Conservation (phyloP, 1,140 invertebrate species). For the Lordiphosa clarofinis region DNA sequence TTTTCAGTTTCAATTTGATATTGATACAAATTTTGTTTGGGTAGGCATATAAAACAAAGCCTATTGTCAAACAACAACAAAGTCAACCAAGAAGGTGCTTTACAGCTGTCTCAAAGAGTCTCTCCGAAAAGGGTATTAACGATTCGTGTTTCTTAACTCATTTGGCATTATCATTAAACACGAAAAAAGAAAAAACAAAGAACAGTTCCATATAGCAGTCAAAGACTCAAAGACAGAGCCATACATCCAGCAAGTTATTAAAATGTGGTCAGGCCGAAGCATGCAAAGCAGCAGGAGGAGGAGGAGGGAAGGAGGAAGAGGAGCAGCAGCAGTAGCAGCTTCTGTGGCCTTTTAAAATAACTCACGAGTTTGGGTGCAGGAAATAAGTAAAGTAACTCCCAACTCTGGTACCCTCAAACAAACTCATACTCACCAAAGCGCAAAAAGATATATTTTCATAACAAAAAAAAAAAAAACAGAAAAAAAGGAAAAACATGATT, state of each 20-base stretch:
- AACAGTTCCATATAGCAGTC: too few relatives aligned
- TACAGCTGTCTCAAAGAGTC: too few relatives aligned
- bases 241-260: constrained; percentile 4
- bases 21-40: too few relatives aligned
- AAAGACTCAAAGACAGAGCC: too few relatives aligned
- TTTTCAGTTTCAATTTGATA: too few relatives aligned
- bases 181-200: too few relatives aligned
- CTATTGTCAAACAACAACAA: too few relatives aligned
- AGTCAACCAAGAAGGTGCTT: too few relatives aligned
- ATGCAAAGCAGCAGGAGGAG: constrained; percentile 18
- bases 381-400: constrained; percentile 24
- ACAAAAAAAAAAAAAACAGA: constrained; percentile 15
- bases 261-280: constrained; percentile 1
- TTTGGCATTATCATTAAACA: too few relatives aligned
- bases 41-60: too few relatives aligned
- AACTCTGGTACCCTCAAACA: constrained; percentile 22
- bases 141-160: too few relatives aligned
- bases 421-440: constrained; percentile 21
- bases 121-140: too few relatives aligned
- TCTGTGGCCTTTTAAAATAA: constrained; percentile 35
- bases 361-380: constrained; percentile 42
- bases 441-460: constrained; percentile 69
- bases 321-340: constrained; percentile 33
- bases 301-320: constrained; percentile 22
- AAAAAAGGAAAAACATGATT: constrained; percentile 4